Conservation (phyloP, 35 echinoderm and acorn worm species). For the Lytechinus pictus region DNA sequence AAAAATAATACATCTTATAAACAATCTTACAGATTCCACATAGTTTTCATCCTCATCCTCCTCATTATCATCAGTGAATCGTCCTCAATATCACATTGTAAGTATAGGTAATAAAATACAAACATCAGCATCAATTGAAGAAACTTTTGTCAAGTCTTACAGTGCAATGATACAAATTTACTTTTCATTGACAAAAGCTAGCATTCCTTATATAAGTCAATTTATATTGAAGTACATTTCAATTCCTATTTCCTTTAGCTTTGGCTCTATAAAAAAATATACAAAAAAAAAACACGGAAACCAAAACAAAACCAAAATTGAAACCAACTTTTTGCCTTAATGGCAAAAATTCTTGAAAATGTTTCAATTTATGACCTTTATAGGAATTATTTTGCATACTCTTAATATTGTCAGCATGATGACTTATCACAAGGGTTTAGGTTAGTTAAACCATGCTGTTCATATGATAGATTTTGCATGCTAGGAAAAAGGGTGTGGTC, state of each 20-base stretch:
- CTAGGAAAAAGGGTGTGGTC: not conserved
- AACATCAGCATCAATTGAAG: not conserved
- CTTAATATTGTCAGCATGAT: not conserved
- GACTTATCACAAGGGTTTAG: not conserved
- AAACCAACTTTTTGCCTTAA: not conserved
- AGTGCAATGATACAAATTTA: not conserved
- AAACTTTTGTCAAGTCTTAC: not conserved
- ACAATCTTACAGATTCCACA: conserved; percentile 1
- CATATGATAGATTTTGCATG: not conserved
- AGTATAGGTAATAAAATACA: not conserved
- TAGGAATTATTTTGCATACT: not conserved
- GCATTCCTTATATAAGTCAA: not conserved
- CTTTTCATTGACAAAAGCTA: not conserved
- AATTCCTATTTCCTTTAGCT: not conserved
- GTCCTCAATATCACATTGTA: not conserved
- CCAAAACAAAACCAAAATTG: not conserved
- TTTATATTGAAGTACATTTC: not conserved
- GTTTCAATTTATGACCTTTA: no score
- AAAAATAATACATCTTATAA: conserved; percentile 47
- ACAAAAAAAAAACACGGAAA: not conserved
- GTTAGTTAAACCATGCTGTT: not conserved
- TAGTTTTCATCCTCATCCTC: conserved; percentile 30
- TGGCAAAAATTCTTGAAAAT: not conserved
- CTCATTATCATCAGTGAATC: not conserved
- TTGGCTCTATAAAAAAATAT: not conserved